phyloP scores from a whole-genome alignment of 2,797 vertebrate species.

The Streptopelia turtur region DNA sequence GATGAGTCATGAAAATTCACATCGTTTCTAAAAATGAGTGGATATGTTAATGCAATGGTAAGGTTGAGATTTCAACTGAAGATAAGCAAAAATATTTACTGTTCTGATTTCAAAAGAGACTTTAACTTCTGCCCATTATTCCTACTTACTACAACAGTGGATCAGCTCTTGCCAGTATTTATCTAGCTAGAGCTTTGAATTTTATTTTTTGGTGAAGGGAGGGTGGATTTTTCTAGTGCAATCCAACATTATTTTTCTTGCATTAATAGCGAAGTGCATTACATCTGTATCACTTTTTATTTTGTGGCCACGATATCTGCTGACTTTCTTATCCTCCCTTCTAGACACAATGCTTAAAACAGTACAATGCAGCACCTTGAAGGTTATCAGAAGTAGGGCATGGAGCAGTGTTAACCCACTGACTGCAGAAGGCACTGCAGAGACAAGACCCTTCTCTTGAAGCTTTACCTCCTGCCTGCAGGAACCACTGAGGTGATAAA shows the following conservation, averaged over 20 bases:
- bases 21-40: constrained; percentile 49
- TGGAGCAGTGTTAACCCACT: not conserved
- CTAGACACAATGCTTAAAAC: not conserved
- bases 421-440: not conserved
- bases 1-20: constrained; percentile 65
- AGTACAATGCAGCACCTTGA: not conserved
- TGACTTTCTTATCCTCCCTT: not conserved
- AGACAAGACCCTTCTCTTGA: not conserved
- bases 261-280: not conserved
- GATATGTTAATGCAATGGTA: constrained; percentile 40
- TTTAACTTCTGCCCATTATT: constrained; percentile 5
- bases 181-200: not conserved
- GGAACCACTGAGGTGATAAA: not conserved
- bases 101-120: constrained; percentile 28
- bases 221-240: not conserved
- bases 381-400: not conserved
- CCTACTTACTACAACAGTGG: not conserved
- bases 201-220: not conserved
- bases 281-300: not conserved
- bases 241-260: not conserved
- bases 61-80: constrained; percentile 34
- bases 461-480: not conserved
- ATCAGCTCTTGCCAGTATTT: not conserved
- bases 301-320: not conserved
- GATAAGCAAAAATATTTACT: constrained; percentile 59